Evolutionary conservation across 1,140 invertebrate genomes (phyloP).

Genomic region (Drosophila biarmipes): DNA sequence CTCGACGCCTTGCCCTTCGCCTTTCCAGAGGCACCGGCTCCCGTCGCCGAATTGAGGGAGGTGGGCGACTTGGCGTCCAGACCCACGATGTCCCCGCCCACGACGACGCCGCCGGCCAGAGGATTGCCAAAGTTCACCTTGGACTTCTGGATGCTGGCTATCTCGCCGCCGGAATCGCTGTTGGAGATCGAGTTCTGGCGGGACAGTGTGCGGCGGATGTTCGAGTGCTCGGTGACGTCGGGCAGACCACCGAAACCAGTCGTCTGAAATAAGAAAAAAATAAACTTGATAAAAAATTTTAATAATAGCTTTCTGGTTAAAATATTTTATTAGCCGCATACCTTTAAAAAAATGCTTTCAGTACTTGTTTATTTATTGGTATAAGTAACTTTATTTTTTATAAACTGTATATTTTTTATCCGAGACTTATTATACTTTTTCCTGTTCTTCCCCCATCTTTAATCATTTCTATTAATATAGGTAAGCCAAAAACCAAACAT

Average conservation of each 20-base stretch:
- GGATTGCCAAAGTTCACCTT: constrained; percentile 76
- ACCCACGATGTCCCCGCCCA: constrained; percentile 64
- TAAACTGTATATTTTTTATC: no score
- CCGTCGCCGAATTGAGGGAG: constrained; percentile 49
- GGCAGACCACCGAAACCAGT: constrained; percentile 83
- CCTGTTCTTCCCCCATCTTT: no score
- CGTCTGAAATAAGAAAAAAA: constrained; percentile 56
- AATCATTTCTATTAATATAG: no score
- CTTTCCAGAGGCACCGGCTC: constrained; percentile 41
- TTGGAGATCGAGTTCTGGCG: constrained; percentile 83
- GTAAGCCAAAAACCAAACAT: no score
- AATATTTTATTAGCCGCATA: no score
- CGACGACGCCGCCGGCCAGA: constrained; percentile 57
- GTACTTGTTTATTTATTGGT: no score
- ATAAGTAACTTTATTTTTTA: no score
- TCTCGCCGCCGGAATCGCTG: constrained; percentile 78
- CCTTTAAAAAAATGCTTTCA: no score
- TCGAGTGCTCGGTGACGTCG: constrained; percentile 84
- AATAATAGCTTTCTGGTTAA: no score
- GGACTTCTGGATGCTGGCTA: constrained; percentile 79
- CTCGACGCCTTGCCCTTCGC: constrained; percentile 51
- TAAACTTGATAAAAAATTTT: no score
- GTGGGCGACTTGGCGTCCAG: constrained; percentile 69
- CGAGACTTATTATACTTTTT: no score
- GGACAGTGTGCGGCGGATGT: constrained; percentile 78